Evolutionary conservation across 2,888 invertebrate genomes (phyloP).

Genomic region (Coenonympha glycerion): DNA sequence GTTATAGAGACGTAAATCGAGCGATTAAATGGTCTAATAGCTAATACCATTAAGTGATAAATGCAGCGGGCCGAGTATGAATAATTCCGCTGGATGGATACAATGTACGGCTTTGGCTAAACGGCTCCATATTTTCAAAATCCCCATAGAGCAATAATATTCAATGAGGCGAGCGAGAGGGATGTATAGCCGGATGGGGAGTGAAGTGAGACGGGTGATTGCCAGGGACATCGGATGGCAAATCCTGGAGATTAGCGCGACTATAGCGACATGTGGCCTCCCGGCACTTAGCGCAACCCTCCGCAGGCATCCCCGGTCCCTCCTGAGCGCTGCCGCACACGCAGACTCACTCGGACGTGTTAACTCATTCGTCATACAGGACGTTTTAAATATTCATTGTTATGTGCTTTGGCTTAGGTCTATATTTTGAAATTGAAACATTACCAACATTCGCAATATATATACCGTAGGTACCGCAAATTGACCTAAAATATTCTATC

Average conservation of each 20-base stretch:
- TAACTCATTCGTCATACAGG: slow-evolving; percentile 18
- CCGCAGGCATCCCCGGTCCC: slow-evolving; percentile 33
- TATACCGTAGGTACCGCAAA: no score
- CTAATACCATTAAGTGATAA: slow-evolving; percentile 76
- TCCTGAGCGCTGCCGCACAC: slow-evolving; percentile 4
- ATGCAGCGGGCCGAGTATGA: slow-evolving; percentile 70
- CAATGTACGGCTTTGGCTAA: slow-evolving; percentile 74
- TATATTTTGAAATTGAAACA: no score
- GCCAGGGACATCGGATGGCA: slow-evolving; percentile 68
- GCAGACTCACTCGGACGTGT: slow-evolving; percentile 32
- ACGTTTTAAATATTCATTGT: slow-evolving; percentile 18
- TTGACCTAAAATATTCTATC: no score
- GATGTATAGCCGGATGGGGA: slow-evolving; percentile 43
- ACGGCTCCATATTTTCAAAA: slow-evolving; percentile 76
- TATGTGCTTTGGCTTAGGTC: slow-evolving; percentile 1
- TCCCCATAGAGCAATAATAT: slow-evolving; percentile 76
- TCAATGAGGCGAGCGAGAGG: slow-evolving; percentile 69
- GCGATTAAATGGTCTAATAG: slow-evolving; percentile 71
- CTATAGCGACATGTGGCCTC: slow-evolving; percentile 75
- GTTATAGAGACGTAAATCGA: slow-evolving; percentile 65
- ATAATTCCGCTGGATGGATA: slow-evolving; percentile 73
- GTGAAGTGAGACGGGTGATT: slow-evolving; percentile 47
- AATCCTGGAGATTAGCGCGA: slow-evolving; percentile 75
- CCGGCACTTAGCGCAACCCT: slow-evolving; percentile 62
- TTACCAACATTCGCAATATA: no score